Conservation (phyloP, 2,888 invertebrate species). For the Dynastes tityus region DNA sequence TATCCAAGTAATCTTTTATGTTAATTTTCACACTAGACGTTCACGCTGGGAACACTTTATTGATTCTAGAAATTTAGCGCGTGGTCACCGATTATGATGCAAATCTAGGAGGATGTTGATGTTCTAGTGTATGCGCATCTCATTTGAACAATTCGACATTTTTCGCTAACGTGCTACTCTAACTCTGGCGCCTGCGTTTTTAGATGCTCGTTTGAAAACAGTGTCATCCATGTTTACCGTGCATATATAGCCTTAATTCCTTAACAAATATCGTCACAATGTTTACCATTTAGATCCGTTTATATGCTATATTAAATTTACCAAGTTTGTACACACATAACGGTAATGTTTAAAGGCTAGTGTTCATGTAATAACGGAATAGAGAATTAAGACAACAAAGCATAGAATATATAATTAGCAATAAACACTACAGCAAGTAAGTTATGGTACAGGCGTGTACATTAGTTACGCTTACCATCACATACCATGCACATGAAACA, state of each 20-base stretch:
- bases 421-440: neutral
- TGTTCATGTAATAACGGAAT: slow-evolving; percentile 6
- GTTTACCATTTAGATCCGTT: slow-evolving; percentile 1
- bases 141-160: slow-evolving; percentile 31
- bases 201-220: slow-evolving; percentile 3
- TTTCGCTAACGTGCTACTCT: slow-evolving; percentile 18
- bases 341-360: neutral
- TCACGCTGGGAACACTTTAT: slow-evolving; percentile 3
- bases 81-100: slow-evolving; percentile 11
- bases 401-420: neutral
- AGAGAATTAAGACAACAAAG: neutral
- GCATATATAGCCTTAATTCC: slow-evolving; percentile 14
- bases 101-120: slow-evolving; percentile 17
- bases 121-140: slow-evolving; percentile 12
- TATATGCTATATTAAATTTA: neutral
- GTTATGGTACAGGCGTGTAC: neutral
- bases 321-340: neutral
- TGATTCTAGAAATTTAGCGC: slow-evolving; percentile 27
- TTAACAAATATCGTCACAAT: slow-evolving; percentile 31
- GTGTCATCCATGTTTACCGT: slow-evolving; percentile 21
- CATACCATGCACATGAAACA: too few relatives aligned
- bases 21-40: slow-evolving; percentile 16
- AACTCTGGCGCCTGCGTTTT: slow-evolving; percentile 30
- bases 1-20: neutral
- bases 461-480: too few relatives aligned